Conservation (phyloP, 2,113 vertebrate genomes). For the Cyprinodon tularosa region DNA sequence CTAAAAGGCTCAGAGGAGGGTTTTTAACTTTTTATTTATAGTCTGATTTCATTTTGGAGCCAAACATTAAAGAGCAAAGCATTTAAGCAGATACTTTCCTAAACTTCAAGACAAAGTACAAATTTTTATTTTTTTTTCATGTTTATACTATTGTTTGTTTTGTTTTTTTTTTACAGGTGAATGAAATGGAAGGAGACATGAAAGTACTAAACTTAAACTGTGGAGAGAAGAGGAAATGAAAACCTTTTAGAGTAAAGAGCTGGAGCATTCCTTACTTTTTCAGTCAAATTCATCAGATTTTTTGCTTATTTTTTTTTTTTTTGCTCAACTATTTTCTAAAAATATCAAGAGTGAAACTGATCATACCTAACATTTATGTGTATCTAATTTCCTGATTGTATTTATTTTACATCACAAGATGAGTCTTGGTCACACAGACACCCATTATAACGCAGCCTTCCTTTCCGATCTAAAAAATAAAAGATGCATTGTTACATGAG, state of each 20-base stretch:
- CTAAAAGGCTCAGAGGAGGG: background rate
- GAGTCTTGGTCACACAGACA: constrained; percentile 12
- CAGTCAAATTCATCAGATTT: constrained; percentile 11
- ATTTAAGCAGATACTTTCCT: background rate
- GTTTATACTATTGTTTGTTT: constrained; percentile 30
- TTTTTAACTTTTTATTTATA: constrained; percentile 24
- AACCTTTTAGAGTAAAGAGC: constrained; percentile 23
- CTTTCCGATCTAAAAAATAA: constrained; percentile 48
- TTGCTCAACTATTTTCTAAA: constrained; percentile 41
- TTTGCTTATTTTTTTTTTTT: background rate
- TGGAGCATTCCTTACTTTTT: constrained; percentile 7
- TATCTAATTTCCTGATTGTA: constrained; percentile 37
- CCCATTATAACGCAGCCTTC: constrained; percentile 18
- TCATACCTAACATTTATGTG: constrained; percentile 34
- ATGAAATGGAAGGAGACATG: constrained; percentile 22
- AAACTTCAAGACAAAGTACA: background rate
- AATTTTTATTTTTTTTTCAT: background rate
- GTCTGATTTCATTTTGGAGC: background rate
- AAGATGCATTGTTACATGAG: constrained; percentile 16
- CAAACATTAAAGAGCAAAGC: background rate
- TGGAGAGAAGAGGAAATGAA: background rate
- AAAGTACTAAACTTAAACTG: constrained; percentile 7
- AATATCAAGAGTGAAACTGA: constrained; percentile 19
- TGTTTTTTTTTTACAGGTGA: constrained; percentile 14
- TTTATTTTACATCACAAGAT: constrained; percentile 35